Percentiles rank a stretch among this genome's conserved stretches.
phyloP scores from a whole-genome alignment of 2,888 invertebrate genomes.

The Diaphora mendica region DNA sequence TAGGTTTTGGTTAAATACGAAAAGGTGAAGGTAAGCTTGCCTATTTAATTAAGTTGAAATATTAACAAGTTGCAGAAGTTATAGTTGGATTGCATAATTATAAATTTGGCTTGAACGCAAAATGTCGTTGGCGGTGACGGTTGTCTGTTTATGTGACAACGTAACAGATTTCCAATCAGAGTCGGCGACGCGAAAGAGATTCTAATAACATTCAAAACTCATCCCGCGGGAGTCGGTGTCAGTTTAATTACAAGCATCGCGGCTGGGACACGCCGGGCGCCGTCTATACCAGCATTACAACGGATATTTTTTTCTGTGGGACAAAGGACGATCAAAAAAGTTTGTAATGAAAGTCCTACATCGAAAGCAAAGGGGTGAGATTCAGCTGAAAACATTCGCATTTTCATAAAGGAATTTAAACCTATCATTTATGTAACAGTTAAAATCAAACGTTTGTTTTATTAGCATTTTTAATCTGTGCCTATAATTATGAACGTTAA shows the following conservation, averaged over 20 bases:
- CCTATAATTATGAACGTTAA: background rate
- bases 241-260: constrained; percentile 82
- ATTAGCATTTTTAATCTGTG: background rate
- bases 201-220: constrained; percentile 86
- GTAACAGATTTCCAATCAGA: constrained; percentile 81
- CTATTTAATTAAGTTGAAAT: constrained; percentile 42
- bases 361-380: constrained; percentile 76
- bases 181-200: constrained; percentile 82
- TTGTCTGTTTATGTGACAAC: constrained; percentile 61
- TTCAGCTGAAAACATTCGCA: constrained; percentile 59
- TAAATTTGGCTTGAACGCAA: constrained; percentile 35
- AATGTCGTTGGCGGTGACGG: constrained; percentile 43
- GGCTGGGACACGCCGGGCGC: constrained; percentile 58
- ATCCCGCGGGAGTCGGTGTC: constrained; percentile 80
- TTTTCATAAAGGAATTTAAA: constrained; percentile 24
- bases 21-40: constrained; percentile 28
- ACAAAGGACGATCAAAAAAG: constrained; percentile 86
- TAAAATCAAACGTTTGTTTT: background rate
- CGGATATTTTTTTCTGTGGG: constrained; percentile 78
- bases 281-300: constrained; percentile 76
- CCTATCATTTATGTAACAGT: background rate
- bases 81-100: constrained; percentile 41
- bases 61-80: constrained; percentile 47
- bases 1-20: constrained; percentile 32
- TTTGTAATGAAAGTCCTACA: constrained; percentile 81